These are phyloP conservation scores for Nycticryphes semicollaris DNA, from an alignment of 2,113 vertebrate species.

Conservation along the genomic window DNA sequence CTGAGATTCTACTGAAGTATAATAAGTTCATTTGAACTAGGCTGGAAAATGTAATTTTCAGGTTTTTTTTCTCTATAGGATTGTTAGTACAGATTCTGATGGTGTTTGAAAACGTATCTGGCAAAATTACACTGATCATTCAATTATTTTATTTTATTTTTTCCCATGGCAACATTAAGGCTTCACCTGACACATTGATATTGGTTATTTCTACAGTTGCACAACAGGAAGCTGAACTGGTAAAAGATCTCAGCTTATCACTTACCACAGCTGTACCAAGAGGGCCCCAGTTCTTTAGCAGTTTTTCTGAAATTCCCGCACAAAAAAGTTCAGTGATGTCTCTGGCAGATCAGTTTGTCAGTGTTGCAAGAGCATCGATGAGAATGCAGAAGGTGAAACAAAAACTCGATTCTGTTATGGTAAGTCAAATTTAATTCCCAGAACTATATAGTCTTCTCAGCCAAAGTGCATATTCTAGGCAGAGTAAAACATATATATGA, in stretches of 20 bases:
- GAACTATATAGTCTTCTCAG: not conserved
- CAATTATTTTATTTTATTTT: not conserved
- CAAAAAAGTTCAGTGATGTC: constrained; percentile 67
- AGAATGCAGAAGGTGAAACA: constrained; percentile 90
- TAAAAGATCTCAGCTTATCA: constrained; percentile 72
- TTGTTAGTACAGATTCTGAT: not conserved
- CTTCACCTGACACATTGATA: constrained; percentile 10
- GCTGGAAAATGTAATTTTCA: not conserved
- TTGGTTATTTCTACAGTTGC: constrained; percentile 77
- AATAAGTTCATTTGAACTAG: not conserved
- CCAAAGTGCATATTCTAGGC: not conserved
- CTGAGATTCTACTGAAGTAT: not conserved
- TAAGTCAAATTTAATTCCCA: constrained; percentile 65
- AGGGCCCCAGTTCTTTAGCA: constrained; percentile 64
- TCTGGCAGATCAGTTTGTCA: constrained; percentile 77
- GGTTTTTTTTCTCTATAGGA: not conserved
- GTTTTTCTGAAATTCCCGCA: constrained; percentile 58
- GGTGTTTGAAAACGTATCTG: not conserved
- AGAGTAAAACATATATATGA: not conserved
- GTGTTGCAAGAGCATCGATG: constrained; percentile 77
- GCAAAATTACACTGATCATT: not conserved
- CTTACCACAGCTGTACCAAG: constrained; percentile 51
- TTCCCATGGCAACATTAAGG: not conserved
- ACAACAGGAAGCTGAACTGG: constrained; percentile 82
- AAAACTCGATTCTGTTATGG: constrained; percentile 89